Base-by-base conservation (phyloP, 1,140 invertebrate species). In the Brachionus calyciflorus region DNA sequence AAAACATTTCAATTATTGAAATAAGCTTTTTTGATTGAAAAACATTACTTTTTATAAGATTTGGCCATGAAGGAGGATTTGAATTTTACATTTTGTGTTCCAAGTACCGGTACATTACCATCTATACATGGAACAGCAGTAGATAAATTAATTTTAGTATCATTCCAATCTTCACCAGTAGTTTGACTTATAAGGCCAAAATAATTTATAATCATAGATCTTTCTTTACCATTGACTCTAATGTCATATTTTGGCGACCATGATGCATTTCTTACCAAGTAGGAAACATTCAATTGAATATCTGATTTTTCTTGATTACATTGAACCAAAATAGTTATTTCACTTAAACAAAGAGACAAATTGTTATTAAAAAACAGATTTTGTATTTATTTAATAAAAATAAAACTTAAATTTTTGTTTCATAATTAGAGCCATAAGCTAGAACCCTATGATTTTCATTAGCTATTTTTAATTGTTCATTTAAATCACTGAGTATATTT, bases 91-190 rank as follows among this genome's bases (percentile, higher is more conserved):
- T 79, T 79, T 40, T 83, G 76, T 14, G 81, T 82, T 12, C 78
- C 78, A 7, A 86, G 79, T 6, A 79, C 78, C 9, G 85, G 85
- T 14, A 85, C 80, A 48, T 79, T 80, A 3, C 85, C 85, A 6
- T 83, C 85, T 48, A 85, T 70, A 70, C 82, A 82, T 4, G 86
- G 86, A 17, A 77, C 79, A 17, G 86, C 85, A 10, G 86, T 87
- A 14, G 82, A 84, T 51, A 87, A 79, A 57, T 80, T 81, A 9
- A 87, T 24, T 70, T 85, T 82, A 26, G 81, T 81, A 77, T 87
- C 81, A 14, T 51, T 79, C 86, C 86, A 87, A 78, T 86, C 84
- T 77, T 87, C 86, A 21, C 84, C 85, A 30, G 86, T 86, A 21
- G 80, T 80, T 78, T 87, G 85, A 46, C 81, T 80, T 24, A 87